Percentiles rank a stretch among this genome's conserved stretches.
These are phyloP conservation scores for Magallana gigas DNA, from an alignment of 1,140 invertebrate species.

Conservation along the genomic window DNA sequence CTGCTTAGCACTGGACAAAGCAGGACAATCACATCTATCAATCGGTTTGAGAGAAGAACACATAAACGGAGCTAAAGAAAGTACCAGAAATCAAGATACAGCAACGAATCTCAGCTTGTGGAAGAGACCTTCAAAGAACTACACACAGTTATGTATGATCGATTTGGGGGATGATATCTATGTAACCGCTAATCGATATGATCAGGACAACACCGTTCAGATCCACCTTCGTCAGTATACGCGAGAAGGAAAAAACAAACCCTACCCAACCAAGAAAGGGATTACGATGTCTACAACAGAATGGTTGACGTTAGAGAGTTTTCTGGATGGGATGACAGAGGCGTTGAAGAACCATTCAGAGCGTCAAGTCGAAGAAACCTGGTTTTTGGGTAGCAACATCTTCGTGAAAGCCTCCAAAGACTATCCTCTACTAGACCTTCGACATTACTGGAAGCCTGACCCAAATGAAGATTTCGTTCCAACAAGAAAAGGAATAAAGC, in stretches of 20 bases:
- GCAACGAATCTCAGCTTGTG: too few relatives aligned
- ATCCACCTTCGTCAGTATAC: not conserved
- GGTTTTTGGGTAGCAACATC: not conserved
- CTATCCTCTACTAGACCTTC: not conserved
- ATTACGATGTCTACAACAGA: not conserved
- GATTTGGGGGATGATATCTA: too few relatives aligned
- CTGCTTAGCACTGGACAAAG: too few relatives aligned
- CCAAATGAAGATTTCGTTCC: not conserved
- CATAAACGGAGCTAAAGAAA: too few relatives aligned
- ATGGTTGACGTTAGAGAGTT: not conserved
- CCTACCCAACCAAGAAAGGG: not conserved
- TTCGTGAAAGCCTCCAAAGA: not conserved
- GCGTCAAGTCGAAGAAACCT: not conserved
- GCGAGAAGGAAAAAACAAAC: not conserved
- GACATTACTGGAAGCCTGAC: slow-evolving; percentile 1
- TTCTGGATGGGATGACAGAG: not conserved
- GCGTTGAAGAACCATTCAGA: slow-evolving; percentile 5
- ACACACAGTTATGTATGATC: too few relatives aligned
- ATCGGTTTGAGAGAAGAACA: too few relatives aligned
- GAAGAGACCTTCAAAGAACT: too few relatives aligned
- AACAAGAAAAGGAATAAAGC: slow-evolving; percentile 1
- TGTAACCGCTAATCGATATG: too few relatives aligned
- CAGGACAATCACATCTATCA: too few relatives aligned
- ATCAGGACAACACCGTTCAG: too few relatives aligned
- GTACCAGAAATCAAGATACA: too few relatives aligned